Evolutionary conservation across 2,113 vertebrate species (phyloP).

Genomic region (Macrotis lagotis): DNA sequence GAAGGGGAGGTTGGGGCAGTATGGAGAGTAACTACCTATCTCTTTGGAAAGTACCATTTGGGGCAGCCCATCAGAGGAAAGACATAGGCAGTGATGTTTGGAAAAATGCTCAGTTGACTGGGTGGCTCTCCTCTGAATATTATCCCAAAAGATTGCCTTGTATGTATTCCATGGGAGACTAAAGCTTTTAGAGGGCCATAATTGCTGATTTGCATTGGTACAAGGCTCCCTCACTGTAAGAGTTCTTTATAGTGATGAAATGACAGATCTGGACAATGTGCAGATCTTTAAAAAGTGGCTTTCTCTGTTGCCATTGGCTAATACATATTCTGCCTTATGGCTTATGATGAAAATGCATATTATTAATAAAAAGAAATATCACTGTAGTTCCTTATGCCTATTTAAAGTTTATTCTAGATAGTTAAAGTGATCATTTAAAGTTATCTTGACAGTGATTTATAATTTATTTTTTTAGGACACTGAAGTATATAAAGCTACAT

Average conservation of each 20-base stretch:
- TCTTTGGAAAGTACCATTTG: background rate
- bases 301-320: background rate
- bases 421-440: conserved; percentile 3
- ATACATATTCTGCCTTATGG: background rate
- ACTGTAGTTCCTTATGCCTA: background rate
- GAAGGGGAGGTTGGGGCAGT: background rate
- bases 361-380: background rate
- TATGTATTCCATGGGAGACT: background rate
- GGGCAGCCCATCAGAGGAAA: no score
- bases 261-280: background rate
- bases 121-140: background rate
- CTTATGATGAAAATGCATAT: background rate
- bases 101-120: background rate
- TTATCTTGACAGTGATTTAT: conserved; percentile 65
- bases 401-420: background rate
- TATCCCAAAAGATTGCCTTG: background rate
- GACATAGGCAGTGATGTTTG: background rate
- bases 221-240: background rate
- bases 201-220: background rate
- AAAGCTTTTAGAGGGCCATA: background rate
- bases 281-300: background rate
- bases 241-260: background rate
- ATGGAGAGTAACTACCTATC: background rate
- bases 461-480: conserved; percentile 88
- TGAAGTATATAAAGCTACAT: conserved; percentile 93